Base-by-base conservation (phyloP, 1,140 invertebrate genomes). In the Harlomillsia oculata region DNA sequence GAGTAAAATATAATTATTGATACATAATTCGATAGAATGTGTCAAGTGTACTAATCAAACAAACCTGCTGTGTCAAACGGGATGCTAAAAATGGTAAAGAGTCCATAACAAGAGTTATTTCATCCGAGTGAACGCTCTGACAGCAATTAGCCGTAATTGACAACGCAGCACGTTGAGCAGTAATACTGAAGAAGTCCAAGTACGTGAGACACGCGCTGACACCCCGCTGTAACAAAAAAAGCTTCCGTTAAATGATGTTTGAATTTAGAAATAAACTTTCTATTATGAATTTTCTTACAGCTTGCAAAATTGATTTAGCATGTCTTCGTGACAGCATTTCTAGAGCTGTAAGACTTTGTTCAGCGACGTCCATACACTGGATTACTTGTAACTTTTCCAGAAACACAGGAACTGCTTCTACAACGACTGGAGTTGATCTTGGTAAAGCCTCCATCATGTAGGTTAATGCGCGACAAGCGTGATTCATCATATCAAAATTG, bases 401-500 rank as follows among this genome's bases (percentile, higher is more conserved):
- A 73, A 96, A 94, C 5, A 91, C 89, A 3, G 96, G 95, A 26
- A 99, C 88, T 18, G 94, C 94, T 65, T 99, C 91, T 2, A 96
- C 89, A 9, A 99, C 92, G 16, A 97, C 88, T 5, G 89, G 86
- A 25, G 93, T 94, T 13, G 94, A 96, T 32, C 96, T 81, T 0
- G 96, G 96, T 48, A 99, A 69, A 3, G 95, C 93, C 74, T 99
- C 96, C 83, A 99, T 89, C 94, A 99, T 97, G 71, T 99, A 98
- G 1, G 95, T 97, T 11, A 99, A 77, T 6, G 95, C 95, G 41
- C 96, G 84, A 72, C 94, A 97, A 0, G 95, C 94, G 72, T 98
- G 92, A 69, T 97, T 96, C 95, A 99, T 99, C 78, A 99, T 96
- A 72, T 98, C 96, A 77, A 98, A 99, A 76, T 99, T 99, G 70